Evolutionary conservation across 2,888 invertebrate species (phyloP).

Genomic region (Philereme vetulata): DNA sequence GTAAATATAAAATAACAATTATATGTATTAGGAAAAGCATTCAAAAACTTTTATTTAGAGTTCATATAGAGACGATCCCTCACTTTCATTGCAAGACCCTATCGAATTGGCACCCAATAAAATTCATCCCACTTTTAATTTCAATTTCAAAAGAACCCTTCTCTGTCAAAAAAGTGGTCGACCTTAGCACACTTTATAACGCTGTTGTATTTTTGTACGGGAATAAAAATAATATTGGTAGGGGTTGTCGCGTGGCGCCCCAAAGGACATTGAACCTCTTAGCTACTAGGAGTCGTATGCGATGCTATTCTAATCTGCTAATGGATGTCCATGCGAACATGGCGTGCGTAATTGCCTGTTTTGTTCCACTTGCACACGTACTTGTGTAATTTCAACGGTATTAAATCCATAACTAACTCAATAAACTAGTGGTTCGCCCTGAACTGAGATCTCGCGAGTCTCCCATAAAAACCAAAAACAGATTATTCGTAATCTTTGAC

Average conservation of each 20-base stretch:
- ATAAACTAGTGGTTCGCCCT: too few species aligned
- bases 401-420: constrained; percentile 1
- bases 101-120: constrained; percentile 55
- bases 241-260: constrained; percentile 69
- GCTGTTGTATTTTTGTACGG: constrained; percentile 50
- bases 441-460: too few species aligned
- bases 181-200: constrained; percentile 70
- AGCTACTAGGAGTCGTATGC: constrained; percentile 32
- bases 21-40: background rate
- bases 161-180: constrained; percentile 53
- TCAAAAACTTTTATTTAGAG: constrained; percentile 7
- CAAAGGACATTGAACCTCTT: constrained; percentile 66
- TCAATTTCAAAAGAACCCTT: constrained; percentile 49
- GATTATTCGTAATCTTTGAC: too few species aligned
- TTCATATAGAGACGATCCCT: constrained; percentile 9
- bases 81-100: constrained; percentile 36
- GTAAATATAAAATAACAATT: too few species aligned
- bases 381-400: background rate
- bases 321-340: constrained; percentile 27
- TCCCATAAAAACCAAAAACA: too few species aligned
- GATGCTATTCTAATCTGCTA: constrained; percentile 29
- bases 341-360: constrained; percentile 13
- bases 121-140: constrained; percentile 48
- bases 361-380: background rate
- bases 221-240: constrained; percentile 61